Conservation (phyloP, 2,888 invertebrate genomes). For the Mechanitis mazaeus region DNA sequence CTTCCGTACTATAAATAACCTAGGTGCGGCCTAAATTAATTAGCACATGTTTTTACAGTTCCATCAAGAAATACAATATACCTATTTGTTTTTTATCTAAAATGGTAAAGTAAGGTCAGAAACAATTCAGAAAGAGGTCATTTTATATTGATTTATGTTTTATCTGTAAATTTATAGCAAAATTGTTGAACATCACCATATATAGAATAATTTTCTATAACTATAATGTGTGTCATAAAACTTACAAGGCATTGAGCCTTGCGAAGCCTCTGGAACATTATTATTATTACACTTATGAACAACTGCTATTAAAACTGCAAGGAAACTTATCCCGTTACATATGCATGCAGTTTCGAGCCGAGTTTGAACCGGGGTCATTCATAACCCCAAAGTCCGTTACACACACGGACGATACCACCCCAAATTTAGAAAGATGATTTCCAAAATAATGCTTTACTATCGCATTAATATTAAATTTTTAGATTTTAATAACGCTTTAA, state of each 20-base stretch:
- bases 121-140: no score
- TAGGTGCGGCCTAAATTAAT: slow-evolving; percentile 37
- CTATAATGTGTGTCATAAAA: slow-evolving; percentile 30
- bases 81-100: slow-evolving; percentile 43
- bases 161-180: no score
- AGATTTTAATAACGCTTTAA: no score
- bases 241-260: slow-evolving; percentile 32
- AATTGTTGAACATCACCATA: no score
- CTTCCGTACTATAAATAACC: slow-evolving; percentile 34
- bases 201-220: no score
- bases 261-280: slow-evolving; percentile 41
- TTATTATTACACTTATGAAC: slow-evolving; percentile 72
- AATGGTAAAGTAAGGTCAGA: no score
- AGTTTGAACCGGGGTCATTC: slow-evolving; percentile 50
- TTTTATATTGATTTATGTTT: no score
- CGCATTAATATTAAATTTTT: not conserved
- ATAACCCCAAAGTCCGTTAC: slow-evolving; percentile 45
- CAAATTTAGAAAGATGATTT: slow-evolving; percentile 20
- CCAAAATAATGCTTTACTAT: slow-evolving; percentile 12
- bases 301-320: slow-evolving; percentile 64
- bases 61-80: slow-evolving; percentile 44
- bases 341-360: slow-evolving; percentile 56
- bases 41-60: slow-evolving; percentile 36
- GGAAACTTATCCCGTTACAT: slow-evolving; percentile 60
- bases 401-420: slow-evolving; percentile 30